These are phyloP conservation scores for Geotrupes spiniger DNA, from an alignment of 2,888 invertebrate genomes.

Conservation along the genomic window DNA sequence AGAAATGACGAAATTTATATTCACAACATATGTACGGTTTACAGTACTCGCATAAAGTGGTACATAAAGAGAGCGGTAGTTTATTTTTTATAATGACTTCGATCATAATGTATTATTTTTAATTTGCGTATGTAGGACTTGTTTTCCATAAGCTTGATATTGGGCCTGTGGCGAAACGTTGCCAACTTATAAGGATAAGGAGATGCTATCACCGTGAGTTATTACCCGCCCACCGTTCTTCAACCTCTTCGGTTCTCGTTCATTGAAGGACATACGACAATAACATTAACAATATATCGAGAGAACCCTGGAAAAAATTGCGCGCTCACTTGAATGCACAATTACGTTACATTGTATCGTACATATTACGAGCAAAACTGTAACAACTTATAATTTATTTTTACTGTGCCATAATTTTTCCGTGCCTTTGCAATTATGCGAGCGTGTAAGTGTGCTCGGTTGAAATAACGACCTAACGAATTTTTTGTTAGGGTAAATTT, in stretches of 20 bases:
- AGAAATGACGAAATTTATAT: no score
- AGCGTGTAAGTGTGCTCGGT: no score
- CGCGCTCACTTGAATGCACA: neutral
- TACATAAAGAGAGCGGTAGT: no score
- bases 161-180: constrained; percentile 26
- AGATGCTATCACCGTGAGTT: constrained; percentile 28
- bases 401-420: no score
- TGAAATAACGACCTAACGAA: no score
- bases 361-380: no score
- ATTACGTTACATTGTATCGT: constrained; percentile 1
- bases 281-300: constrained; percentile 7
- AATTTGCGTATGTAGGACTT: constrained; percentile 27
- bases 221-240: constrained; percentile 28
- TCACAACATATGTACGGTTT: no score
- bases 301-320: neutral
- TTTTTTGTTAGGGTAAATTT: no score
- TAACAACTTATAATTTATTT: no score
- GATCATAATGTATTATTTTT: constrained; percentile 23
- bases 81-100: constrained; percentile 1
- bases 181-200: constrained; percentile 25
- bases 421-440: no score
- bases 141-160: constrained; percentile 28
- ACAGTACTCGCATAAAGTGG: no score
- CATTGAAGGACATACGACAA: constrained; percentile 19
- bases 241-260: constrained; percentile 19